Evolutionary conservation across 1,140 invertebrate genomes (phyloP).

Genomic region (Panagrolaimus sp.): DNA sequence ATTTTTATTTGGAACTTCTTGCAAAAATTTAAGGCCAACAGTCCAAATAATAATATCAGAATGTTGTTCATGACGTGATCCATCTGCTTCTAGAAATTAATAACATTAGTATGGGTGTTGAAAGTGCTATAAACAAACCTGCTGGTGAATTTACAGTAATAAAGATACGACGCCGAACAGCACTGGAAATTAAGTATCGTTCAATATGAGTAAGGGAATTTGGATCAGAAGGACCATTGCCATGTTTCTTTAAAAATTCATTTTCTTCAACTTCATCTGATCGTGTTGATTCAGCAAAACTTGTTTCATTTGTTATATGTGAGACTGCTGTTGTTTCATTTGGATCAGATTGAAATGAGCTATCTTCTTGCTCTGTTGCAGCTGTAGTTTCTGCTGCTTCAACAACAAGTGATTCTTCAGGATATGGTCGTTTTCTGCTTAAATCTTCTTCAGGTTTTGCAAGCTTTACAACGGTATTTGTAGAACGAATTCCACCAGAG

Average conservation of each 20-base stretch:
- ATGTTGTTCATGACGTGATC: constrained; percentile 27
- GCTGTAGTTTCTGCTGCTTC: no score
- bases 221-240: neutral
- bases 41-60: constrained; percentile 39
- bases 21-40: constrained; percentile 26
- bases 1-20: neutral
- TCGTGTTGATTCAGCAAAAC: no score
- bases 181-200: constrained; percentile 6
- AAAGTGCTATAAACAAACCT: neutral
- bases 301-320: no score
- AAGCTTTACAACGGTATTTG: constrained; percentile 3
- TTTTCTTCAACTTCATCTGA: neutral
- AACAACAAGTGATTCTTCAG: neutral
- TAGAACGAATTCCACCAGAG: neutral
- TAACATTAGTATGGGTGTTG: neutral
- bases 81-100: constrained; percentile 21
- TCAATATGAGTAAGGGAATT: constrained; percentile 12
- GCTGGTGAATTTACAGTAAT: constrained; percentile 16
- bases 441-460: neutral
- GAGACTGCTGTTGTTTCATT: no score
- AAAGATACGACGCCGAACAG: constrained; percentile 13
- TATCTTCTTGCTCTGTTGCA: no score
- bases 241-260: constrained; percentile 7
- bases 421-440: neutral
- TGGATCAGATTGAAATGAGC: no score